Percentiles rank a stretch among this genome's conserved stretches.
phyloP scores from a whole-genome alignment of 1,140 invertebrate species.

The Pomacea maculata region DNA sequence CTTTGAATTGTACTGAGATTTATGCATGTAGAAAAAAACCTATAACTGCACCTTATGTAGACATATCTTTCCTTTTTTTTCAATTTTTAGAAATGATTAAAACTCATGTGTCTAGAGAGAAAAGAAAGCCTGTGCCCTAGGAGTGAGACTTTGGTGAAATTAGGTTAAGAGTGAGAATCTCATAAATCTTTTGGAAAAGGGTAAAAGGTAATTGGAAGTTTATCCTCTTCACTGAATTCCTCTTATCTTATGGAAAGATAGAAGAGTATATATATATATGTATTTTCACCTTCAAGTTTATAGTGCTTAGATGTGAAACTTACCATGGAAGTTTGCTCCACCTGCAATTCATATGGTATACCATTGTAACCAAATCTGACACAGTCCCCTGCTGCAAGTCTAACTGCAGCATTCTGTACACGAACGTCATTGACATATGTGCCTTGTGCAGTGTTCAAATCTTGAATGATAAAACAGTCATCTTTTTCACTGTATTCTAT shows the following conservation, averaged over 20 bases:
- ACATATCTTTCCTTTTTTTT: not conserved
- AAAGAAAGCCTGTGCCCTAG: not conserved
- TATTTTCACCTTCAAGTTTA: not conserved
- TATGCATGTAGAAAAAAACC: too few relatives aligned
- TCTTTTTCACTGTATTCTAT: constrained; percentile 64
- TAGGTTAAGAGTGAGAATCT: not conserved
- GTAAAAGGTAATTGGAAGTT: not conserved
- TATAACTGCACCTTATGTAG: not conserved
- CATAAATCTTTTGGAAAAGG: not conserved
- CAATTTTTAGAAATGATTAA: not conserved
- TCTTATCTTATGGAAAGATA: not conserved
- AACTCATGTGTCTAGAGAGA: not conserved
- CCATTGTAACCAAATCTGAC: constrained; percentile 63
- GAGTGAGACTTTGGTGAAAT: not conserved
- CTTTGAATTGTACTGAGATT: too few relatives aligned
- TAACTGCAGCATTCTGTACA: constrained; percentile 64
- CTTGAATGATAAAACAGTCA: constrained; percentile 63
- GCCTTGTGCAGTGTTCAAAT: constrained; percentile 63
- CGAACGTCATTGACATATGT: constrained; percentile 65
- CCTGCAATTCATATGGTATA: constrained; percentile 53
- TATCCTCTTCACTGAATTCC: not conserved
- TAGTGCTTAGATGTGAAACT: constrained; percentile 18
- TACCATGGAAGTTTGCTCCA: constrained; percentile 50
- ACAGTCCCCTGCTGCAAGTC: constrained; percentile 61
- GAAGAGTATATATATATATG: not conserved